Base-by-base conservation (phyloP, 2,888 invertebrate genomes). In the Nemurella pictetii region DNA sequence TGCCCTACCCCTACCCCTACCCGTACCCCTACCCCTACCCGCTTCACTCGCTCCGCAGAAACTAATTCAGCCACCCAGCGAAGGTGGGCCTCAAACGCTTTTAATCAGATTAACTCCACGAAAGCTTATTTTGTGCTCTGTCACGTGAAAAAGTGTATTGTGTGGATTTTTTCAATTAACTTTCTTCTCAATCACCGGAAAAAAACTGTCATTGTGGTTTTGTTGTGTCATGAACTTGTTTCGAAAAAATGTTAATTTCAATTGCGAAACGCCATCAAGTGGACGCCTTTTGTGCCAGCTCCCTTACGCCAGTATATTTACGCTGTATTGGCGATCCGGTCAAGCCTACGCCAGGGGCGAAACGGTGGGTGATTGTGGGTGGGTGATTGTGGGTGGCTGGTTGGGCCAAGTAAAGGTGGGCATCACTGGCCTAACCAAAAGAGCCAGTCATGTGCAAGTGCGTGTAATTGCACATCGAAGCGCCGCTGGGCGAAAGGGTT, bases 101-200 rank as follows among this genome's bases (percentile, higher is more conserved):
- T 84, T 85, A 85, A 85, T 85, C 84, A 84, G 84, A 85, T 85
- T 85, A 85, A 73, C 84, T 77, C 35, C 26, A 73, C 78, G 83
- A 83, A 72, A 29, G 83, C 85, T 84, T 85, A 84, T 85, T 83
- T 80, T 83, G 74, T 80, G 36, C 84, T 29, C 80, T 84, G 81
- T 85, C 85, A 84, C 78, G 26, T 35, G 30, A 85, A 83, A 77
- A 84, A 78, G 20, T 12, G 29, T 73, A 20, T 55, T 12, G 55
- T 55, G 55, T n/a, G 27, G 28, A n/a, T 12, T 28, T 78, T 78
- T 30, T 28, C 75, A 75, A 75, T 75, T 75, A 26, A 75, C 26
- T 75, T 20, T 25, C 20, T 7, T 55, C 55, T 3, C 55, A 55
- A 55, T 55, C 20, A 55, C 55, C 55, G 5, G 9, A 55, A 55